Conservation (phyloP, 92 coral and sea anemone genomes). For the Parazoanthus atlanticus region DNA sequence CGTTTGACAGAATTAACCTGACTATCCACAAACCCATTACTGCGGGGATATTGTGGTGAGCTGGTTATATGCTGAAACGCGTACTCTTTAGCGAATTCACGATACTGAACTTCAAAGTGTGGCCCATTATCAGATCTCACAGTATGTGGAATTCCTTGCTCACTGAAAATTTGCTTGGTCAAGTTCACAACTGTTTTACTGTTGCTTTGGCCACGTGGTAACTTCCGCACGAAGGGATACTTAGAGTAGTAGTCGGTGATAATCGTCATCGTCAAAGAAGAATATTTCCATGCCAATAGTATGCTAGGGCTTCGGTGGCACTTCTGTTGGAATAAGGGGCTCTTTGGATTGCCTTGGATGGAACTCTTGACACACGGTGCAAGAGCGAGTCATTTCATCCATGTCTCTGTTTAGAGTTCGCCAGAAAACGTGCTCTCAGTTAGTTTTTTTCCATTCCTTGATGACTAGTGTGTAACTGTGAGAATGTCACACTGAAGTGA, state of each 20-base stretch:
- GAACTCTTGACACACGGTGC: slow-evolving; percentile 52
- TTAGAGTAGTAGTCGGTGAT: slow-evolving; percentile 58
- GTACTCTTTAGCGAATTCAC: slow-evolving; percentile 53
- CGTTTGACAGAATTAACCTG: slow-evolving; percentile 54
- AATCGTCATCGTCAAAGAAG: slow-evolving; percentile 47
- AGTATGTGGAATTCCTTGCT: slow-evolving; percentile 56
- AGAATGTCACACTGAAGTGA: too few relatives aligned
- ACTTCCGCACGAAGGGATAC: slow-evolving; percentile 64
- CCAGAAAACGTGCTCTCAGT: too few relatives aligned
- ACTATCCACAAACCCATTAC: slow-evolving; percentile 62
- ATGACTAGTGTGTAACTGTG: too few relatives aligned
- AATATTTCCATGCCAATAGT: slow-evolving; percentile 54
- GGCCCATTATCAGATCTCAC: slow-evolving; percentile 70
- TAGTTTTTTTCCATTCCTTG: too few relatives aligned
- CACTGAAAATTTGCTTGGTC: slow-evolving; percentile 64
- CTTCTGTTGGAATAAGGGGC: slow-evolving; percentile 63
- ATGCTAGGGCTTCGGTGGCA: slow-evolving; percentile 67
- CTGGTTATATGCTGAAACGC: slow-evolving; percentile 66
- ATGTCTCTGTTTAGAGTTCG: slow-evolving; percentile 60
- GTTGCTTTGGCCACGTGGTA: slow-evolving; percentile 65
- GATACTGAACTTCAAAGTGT: slow-evolving; percentile 52
- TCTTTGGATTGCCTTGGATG: slow-evolving; percentile 50
- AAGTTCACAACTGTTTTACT: slow-evolving; percentile 51
- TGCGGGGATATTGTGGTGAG: slow-evolving; percentile 59
- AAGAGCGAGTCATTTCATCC: slow-evolving; percentile 48